Evolutionary conservation across 2,888 invertebrate genomes (phyloP), one percentile per base, ranked within the genome.

Genomic region (Beris chalybata): DNA sequence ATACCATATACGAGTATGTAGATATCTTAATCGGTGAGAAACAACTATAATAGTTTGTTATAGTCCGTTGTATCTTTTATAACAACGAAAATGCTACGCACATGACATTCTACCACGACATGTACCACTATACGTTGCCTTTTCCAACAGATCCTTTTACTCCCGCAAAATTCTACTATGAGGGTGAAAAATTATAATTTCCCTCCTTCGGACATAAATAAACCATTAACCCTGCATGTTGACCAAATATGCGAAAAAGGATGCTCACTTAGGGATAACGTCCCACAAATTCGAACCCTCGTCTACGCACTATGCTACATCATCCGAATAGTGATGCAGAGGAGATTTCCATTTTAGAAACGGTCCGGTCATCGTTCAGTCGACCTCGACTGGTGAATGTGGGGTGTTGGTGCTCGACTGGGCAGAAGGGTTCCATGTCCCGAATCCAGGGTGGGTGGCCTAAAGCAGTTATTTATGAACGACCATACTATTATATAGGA

Each of bases 251-350:
- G 68, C 64, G 68, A 68, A 53, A 68, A 68, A 68, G 68, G 68
- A 68, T 68, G 68, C 68, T 68, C 68, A 68, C 68, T 68, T 68
- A 68, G 66, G 68, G 64, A 56, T 61, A 66, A 66, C 68, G 68
- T 64, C 64, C 64, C 64, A 64, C 64, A 64, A 64, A 66, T 65
- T 56, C 57, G 29, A 56, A 55, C 53, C 61, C 61, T 61, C 52
- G 61, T 61, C 61, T 61, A 61, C 52, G 61, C 50, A 15, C 22
- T 50, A 52, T 61, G 61, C 61, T 61, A 50, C 61, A 61, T 61
- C 61, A 61, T 61, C 52, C 61, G 61, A 52, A 61, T 61, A 61
- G 61, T 52, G 61, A 43, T 52, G 38, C 38, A 61, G 61, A 61
- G 52, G 59, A 68, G 68, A 68, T 68, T 68, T 68, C 65, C 68